These are phyloP conservation scores for Elanus axillaris DNA, from an alignment of 2,113 vertebrate genomes.

Conservation along the genomic window DNA sequence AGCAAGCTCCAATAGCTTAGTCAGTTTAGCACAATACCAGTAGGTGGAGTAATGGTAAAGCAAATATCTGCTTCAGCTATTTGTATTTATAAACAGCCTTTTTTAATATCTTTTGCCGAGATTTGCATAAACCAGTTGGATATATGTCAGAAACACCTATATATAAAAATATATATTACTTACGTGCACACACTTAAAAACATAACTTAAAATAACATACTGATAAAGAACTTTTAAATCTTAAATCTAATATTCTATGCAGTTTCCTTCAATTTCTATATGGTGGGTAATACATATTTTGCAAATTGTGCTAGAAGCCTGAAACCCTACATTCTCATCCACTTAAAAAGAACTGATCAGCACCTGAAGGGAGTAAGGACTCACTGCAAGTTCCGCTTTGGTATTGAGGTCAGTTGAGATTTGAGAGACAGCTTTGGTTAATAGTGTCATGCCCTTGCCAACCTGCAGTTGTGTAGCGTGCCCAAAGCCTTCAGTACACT, in stretches of 20 bases:
- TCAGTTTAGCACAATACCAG: constrained; percentile 67
- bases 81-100: constrained; percentile 31
- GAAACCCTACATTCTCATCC: background rate
- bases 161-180: background rate
- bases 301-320: background rate
- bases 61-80: constrained; percentile 53
- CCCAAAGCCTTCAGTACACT: background rate
- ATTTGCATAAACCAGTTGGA: constrained; percentile 44
- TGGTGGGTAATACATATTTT: background rate
- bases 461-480: background rate
- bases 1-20: background rate
- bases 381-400: background rate
- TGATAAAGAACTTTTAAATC: background rate
- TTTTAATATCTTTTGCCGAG: constrained; percentile 34
- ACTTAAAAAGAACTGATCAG: background rate
- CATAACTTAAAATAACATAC: background rate
- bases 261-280: background rate
- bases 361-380: background rate
- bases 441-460: constrained; percentile 34
- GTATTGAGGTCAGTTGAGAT: constrained; percentile 22
- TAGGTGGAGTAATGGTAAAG: constrained; percentile 80
- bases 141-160: background rate
- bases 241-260: background rate
- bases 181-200: background rate
- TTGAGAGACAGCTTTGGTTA: constrained; percentile 31